Conservation (phyloP, 2,113 vertebrate species). For the Hylia prasina region DNA sequence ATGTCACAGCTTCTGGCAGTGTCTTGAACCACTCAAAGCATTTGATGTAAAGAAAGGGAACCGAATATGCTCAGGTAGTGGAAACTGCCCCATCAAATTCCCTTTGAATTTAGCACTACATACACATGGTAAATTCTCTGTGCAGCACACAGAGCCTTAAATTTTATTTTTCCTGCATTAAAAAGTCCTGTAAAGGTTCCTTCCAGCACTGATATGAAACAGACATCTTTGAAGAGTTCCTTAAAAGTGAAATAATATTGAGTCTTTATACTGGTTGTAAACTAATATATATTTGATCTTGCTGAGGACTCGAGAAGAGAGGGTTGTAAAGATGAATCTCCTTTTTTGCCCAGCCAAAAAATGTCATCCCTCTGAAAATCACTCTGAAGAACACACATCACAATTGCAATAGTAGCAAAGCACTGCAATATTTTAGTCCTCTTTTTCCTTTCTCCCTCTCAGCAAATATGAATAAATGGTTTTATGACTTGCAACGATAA, state of each 20-base stretch:
- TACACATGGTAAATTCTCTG: neutral
- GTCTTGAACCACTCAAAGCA: neutral
- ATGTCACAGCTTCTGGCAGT: neutral
- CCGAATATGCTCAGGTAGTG: neutral
- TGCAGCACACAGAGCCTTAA: neutral
- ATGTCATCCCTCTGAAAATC: neutral
- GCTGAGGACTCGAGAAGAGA: neutral
- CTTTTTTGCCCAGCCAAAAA: neutral
- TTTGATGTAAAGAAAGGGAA: neutral
- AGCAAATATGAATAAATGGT: neutral
- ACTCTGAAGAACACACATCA: neutral
- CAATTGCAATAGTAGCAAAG: neutral
- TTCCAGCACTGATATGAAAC: neutral
- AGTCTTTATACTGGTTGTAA: neutral
- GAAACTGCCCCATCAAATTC: neutral
- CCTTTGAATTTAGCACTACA: neutral
- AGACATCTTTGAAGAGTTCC: neutral
- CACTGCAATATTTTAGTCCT: neutral
- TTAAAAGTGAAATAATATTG: neutral
- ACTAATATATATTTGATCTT: neutral
- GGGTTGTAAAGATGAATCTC: neutral
- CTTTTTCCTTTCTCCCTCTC: accelerated
- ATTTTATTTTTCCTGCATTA: neutral
- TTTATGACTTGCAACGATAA: neutral
- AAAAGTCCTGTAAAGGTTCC: neutral